Conservation (phyloP, 2,888 invertebrate genomes). For the Ichneumon xanthorius region DNA sequence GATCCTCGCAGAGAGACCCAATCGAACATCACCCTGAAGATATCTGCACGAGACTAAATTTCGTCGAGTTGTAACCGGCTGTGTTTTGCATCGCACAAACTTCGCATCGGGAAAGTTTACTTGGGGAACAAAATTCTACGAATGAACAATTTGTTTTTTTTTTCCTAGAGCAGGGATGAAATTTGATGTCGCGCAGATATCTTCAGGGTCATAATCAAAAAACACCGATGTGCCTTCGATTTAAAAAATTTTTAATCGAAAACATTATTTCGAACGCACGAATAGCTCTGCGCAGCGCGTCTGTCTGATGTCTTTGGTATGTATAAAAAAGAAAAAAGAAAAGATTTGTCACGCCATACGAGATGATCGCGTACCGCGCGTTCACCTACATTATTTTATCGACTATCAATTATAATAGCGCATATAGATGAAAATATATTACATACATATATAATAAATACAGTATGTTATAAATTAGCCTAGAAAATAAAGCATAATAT, state of each 20-base stretch:
- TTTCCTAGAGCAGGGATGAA: background rate
- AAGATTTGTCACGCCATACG: conserved; percentile 46
- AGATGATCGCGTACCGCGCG: background rate
- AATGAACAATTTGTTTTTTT: no score
- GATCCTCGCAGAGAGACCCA: background rate
- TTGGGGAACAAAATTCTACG: no score
- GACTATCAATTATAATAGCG: conserved; percentile 57
- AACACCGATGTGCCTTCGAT: conserved; percentile 77
- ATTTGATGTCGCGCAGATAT: no score
- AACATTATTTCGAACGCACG: conserved; percentile 36
- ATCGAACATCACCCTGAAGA: conserved; percentile 53
- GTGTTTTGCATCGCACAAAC: no score
- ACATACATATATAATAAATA: conserved; percentile 62
- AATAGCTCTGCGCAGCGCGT: conserved; percentile 27
- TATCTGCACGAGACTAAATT: no score
- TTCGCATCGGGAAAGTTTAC: no score
- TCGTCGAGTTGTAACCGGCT: no score
- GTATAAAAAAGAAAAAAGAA: conserved; percentile 5
- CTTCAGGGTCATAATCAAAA: background rate
- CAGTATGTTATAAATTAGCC: conserved; percentile 80
- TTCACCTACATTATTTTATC: conserved; percentile 51
- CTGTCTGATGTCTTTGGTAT: conserved; percentile 1
- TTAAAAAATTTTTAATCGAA: conserved; percentile 55
- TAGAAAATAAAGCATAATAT: conserved; percentile 81
- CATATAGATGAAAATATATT: conserved; percentile 62